Conservation (phyloP, 2,888 invertebrate genomes). For the Adela reaumurella region DNA sequence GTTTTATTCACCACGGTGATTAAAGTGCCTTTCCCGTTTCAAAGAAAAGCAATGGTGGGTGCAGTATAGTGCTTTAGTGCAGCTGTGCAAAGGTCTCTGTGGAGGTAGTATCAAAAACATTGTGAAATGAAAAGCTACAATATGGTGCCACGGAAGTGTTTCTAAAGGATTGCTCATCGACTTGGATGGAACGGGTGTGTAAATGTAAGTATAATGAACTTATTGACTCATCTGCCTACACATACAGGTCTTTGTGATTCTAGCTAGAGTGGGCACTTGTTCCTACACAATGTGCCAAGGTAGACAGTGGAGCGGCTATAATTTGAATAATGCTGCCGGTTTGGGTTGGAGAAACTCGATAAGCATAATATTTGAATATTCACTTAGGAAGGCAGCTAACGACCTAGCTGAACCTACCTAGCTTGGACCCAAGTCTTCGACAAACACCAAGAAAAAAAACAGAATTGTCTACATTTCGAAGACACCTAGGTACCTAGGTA, state of each 20-base stretch:
- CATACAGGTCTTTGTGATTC: background rate
- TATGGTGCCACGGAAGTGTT: background rate
- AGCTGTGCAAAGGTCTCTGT: background rate
- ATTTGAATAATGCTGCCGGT: background rate
- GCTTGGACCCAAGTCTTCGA: no score
- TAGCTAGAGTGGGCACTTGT: background rate
- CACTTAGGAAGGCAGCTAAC: no score
- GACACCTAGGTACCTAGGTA: no score
- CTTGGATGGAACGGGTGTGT: background rate
- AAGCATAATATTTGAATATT: background rate
- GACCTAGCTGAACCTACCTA: no score
- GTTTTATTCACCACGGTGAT: slow-evolving; percentile 42
- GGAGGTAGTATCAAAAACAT: background rate
- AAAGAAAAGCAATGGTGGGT: no score
- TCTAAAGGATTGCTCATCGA: background rate
- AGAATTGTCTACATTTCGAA: no score
- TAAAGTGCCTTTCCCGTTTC: slow-evolving; percentile 8
- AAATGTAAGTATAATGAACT: background rate
- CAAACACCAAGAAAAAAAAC: no score
- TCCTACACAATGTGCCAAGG: background rate
- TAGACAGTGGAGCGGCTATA: background rate
- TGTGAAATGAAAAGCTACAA: background rate
- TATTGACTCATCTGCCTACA: background rate
- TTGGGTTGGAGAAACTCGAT: background rate
- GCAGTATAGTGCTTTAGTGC: background rate